A percentile compares a stretch with the other conserved stretches of the same genome.
Conservation (phyloP, 1,140 invertebrate genomes). For the Zelostemma sp. region DNA sequence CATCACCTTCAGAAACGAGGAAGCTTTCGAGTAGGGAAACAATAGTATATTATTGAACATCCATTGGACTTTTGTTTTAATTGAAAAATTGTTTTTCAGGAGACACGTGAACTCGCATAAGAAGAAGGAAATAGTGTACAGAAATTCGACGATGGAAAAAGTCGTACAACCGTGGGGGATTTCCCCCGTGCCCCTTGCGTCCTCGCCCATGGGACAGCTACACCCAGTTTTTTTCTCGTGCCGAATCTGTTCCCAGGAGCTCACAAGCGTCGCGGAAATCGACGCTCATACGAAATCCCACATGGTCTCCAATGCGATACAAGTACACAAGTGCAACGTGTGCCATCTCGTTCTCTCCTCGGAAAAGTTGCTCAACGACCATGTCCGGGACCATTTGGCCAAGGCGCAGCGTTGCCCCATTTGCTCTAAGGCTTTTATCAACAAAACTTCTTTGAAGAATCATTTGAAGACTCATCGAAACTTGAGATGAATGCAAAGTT, state of each 20-base stretch:
- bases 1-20: slow-evolving; percentile 48
- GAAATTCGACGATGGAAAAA: slow-evolving; percentile 7
- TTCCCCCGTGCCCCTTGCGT: neutral
- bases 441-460: slow-evolving; percentile 50
- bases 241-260: slow-evolving; percentile 53
- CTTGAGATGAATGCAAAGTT: too few relatives aligned
- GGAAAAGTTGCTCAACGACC: slow-evolving; percentile 34
- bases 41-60: slow-evolving; percentile 10
- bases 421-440: slow-evolving; percentile 58
- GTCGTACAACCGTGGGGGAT: neutral
- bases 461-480: slow-evolving; percentile 52
- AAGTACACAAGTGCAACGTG: slow-evolving; percentile 48
- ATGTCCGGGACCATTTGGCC: slow-evolving; percentile 51
- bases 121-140: slow-evolving; percentile 30
- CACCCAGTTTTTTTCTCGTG: slow-evolving; percentile 54
- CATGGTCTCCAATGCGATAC: slow-evolving; percentile 17
- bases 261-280: slow-evolving; percentile 51
- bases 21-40: slow-evolving; percentile 51
- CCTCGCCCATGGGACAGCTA: slow-evolving; percentile 44
- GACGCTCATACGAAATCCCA: slow-evolving; percentile 56
- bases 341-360: slow-evolving; percentile 50
- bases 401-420: slow-evolving; percentile 49
- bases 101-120: slow-evolving; percentile 48
- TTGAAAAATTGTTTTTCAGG: slow-evolving; percentile 27
- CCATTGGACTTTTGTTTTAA: neutral